A percentile compares a stretch with the other conserved stretches of the same genome.
Evolutionary conservation across 2,888 invertebrate species (phyloP).

Genomic region (Acleris sparsana): DNA sequence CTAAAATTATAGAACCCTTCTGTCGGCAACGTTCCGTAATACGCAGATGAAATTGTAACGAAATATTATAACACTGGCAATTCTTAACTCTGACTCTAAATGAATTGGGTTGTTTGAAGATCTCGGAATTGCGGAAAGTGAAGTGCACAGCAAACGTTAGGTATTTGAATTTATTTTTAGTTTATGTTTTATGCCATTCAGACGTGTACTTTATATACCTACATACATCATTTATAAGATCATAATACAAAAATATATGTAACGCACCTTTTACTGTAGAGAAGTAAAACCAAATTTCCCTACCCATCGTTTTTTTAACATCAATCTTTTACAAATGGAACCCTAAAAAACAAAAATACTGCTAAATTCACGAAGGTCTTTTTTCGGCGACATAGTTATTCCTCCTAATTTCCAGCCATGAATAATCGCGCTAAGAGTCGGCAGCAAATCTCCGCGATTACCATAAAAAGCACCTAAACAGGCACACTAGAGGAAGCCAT

Average conservation of each 20-base stretch:
- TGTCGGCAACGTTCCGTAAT: slow-evolving; percentile 22
- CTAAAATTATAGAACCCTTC: slow-evolving; percentile 30
- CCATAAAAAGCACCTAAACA: slow-evolving; percentile 82
- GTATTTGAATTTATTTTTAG: no score
- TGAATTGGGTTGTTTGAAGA: slow-evolving; percentile 29
- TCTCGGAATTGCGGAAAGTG: slow-evolving; percentile 11
- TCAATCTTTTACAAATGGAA: not conserved
- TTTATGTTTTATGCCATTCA: no score
- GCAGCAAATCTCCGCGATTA: slow-evolving; percentile 78
- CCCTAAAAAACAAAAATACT: slow-evolving; percentile 5
- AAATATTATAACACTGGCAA: slow-evolving; percentile 34
- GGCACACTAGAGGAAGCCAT: slow-evolving; percentile 67
- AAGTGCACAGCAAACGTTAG: no score
- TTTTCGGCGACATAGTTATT: slow-evolving; percentile 37
- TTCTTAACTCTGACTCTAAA: slow-evolving; percentile 27
- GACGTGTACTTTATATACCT: no score
- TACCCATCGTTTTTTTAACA: not conserved
- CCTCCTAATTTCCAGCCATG: slow-evolving; percentile 69
- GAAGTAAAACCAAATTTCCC: no score
- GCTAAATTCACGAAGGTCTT: slow-evolving; percentile 26
- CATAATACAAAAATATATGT: no score
- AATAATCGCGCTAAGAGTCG: slow-evolving; percentile 79
- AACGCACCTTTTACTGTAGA: no score
- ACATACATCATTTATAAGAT: no score
- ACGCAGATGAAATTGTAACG: slow-evolving; percentile 33